Conservation (phyloP, 2,888 invertebrate species). For the Empis stercorea region DNA sequence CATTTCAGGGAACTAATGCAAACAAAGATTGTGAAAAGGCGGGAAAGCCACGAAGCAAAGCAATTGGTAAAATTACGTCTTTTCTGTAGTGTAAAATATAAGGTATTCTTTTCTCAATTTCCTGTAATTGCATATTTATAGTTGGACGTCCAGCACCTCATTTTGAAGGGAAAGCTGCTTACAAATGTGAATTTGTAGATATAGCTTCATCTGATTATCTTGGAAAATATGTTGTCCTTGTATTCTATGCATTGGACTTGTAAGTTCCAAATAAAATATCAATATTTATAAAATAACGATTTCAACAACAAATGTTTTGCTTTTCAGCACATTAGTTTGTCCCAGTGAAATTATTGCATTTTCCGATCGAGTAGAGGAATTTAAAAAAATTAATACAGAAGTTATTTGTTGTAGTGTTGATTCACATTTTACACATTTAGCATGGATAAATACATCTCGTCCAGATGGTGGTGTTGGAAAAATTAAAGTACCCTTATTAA, state of each 20-base stretch:
- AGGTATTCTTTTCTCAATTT: no score
- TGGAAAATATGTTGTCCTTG: slow-evolving; percentile 78
- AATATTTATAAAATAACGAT: no score
- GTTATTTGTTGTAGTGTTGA: slow-evolving; percentile 76
- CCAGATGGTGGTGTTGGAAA: slow-evolving; percentile 73
- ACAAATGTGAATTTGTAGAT: slow-evolving; percentile 61
- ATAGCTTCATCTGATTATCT: slow-evolving; percentile 57
- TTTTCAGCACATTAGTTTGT: slow-evolving; percentile 64
- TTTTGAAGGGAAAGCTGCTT: slow-evolving; percentile 70
- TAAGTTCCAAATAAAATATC: slow-evolving; percentile 49
- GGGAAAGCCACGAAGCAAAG: no score
- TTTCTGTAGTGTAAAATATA: no score
- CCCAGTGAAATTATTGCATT: slow-evolving; percentile 80
- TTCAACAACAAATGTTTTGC: not conserved
- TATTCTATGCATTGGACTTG: slow-evolving; percentile 84
- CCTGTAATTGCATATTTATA: slow-evolving; percentile 9
- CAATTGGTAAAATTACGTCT: no score
- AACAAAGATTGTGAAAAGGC: no score
- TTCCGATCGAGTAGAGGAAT: slow-evolving; percentile 66
- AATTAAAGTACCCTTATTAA: slow-evolving; percentile 70
- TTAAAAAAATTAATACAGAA: slow-evolving; percentile 59
- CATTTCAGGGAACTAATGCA: slow-evolving; percentile 50
- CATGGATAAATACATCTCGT: slow-evolving; percentile 77
- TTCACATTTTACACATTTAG: slow-evolving; percentile 73
- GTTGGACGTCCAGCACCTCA: slow-evolving; percentile 47